These are phyloP conservation scores for Leucopsar rothschildi DNA, from an alignment of 2,113 vertebrate genomes.

Conservation along the genomic window DNA sequence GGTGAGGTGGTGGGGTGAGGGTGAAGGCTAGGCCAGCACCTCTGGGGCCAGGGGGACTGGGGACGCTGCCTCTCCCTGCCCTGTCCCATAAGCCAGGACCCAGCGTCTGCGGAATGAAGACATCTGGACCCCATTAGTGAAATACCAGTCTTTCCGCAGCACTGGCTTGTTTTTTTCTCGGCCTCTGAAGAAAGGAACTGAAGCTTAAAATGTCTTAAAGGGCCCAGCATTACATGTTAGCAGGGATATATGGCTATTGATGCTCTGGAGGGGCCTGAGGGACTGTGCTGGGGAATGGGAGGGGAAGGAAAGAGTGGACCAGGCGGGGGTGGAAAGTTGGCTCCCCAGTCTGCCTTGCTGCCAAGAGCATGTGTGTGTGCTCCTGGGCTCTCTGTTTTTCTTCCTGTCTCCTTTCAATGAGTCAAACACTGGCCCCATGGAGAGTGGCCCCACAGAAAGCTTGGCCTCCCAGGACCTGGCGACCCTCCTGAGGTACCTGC, in stretches of 20 bases:
- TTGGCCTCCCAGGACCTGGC: conserved; percentile 12
- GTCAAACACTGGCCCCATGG: conserved; percentile 14
- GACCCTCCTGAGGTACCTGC: not conserved
- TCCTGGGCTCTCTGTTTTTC: conserved; percentile 35
- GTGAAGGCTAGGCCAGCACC: not conserved
- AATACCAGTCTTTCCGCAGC: conserved; percentile 56
- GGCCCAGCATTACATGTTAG: conserved; percentile 4
- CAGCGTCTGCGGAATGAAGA: not conserved
- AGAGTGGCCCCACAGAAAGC: not conserved
- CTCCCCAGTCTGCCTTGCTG: conserved; percentile 3
- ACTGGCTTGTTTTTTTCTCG: conserved; percentile 30
- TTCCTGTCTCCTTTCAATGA: conserved; percentile 40
- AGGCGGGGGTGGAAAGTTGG: conserved; percentile 41
- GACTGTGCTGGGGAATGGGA: conserved; percentile 35
- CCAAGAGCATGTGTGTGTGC: conserved; percentile 57
- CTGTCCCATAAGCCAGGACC: not conserved
- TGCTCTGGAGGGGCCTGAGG: conserved; percentile 7
- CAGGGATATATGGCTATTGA: not conserved
- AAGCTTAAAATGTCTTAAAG: conserved; percentile 51
- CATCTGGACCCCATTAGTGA: conserved; percentile 70
- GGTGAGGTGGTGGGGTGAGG: not conserved
- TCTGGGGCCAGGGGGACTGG: not conserved
- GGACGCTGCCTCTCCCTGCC: not conserved
- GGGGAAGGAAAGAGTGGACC: conserved; percentile 9
- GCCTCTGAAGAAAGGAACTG: conserved; percentile 41